Base-by-base conservation (phyloP, 2,797 vertebrate genomes). In the Microctenopoma lineatum region DNA sequence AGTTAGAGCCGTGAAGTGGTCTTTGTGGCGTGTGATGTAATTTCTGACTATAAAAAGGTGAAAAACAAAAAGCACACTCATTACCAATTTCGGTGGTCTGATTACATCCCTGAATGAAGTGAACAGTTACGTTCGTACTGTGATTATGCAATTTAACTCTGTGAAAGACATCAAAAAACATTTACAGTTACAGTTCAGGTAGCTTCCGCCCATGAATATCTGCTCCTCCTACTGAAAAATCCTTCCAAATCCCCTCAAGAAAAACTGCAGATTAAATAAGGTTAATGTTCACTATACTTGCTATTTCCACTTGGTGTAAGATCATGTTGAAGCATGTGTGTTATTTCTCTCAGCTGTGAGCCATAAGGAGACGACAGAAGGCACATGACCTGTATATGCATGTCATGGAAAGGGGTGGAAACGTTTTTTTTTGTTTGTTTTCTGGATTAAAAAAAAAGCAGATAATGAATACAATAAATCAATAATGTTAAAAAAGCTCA, bases 201-300 rank as follows among this genome's bases (percentile, higher is more conserved):
- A 75, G 80, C 80, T 89, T 82, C 77, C 66, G 71, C 71, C 65
- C 56, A 58, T 77, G 83, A 79, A 55, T 74, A 81, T 84, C 71
- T 5, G 70, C 80, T 76, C 87, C 85, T 86, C 84, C 80, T 71
- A 69, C 80, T 84, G 80, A 76, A 76, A 72, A 87, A 87, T 87
- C 84, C 85, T 60, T 77, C 65, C 79, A 84, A 86, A 87, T 91
- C 81, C 83, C 84, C 76, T 73, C 0, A 44, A 85, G 85, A 75
- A 83, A 88, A 89, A 89, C 83, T 79, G 71, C 73, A 75, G 82
- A 81, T 88, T 86, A 86, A 84, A 72, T 61, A 62, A 88, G 77
- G 75, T 76, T 83, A 87, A 83, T 79, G 84, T 83, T 87, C 61
- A 18, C 66, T 66, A 66, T 59, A 26, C 70, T 66, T 54, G 59